A percentile compares a stretch with the other conserved stretches of the same genome.
These are phyloP conservation scores for Drosophila guanche DNA, from an alignment of 1,140 invertebrate species.

Conservation along the genomic window DNA sequence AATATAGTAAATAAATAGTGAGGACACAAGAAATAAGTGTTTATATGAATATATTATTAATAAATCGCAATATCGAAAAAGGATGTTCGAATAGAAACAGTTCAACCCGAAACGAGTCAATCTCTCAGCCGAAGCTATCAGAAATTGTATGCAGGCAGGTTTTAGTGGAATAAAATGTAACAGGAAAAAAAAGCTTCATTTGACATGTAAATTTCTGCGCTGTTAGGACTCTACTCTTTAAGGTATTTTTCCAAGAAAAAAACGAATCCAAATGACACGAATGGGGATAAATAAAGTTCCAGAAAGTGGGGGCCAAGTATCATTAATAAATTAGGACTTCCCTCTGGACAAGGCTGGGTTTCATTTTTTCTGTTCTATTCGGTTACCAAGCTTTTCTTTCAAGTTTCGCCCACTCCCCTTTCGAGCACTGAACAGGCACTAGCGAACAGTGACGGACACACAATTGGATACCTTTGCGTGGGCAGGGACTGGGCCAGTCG, in stretches of 20 bases:
- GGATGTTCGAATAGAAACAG: no score
- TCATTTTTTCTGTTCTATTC: conserved; percentile 56
- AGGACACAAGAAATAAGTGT: no score
- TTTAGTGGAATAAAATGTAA: no score
- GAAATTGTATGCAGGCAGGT: no score
- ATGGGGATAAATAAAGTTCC: conserved; percentile 7
- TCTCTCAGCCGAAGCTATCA: no score
- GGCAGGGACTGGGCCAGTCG: conserved; percentile 19
- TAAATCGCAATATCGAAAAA: no score
- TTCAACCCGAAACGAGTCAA: no score
- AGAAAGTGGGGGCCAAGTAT: conserved; percentile 27
- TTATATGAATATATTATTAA: no score
- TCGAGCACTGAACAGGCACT: neutral
- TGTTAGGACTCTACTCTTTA: conserved; percentile 23
- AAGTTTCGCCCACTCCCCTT: conserved; percentile 42
- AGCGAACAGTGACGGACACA: conserved; percentile 20
- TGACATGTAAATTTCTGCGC: conserved; percentile 61
- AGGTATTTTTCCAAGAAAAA: neutral
- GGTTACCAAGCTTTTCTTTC: conserved; percentile 78
- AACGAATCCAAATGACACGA: neutral
- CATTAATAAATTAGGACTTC: conserved; percentile 74
- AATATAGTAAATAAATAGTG: no score
- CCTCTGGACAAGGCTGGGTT: neutral
- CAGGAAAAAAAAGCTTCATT: conserved; percentile 43
- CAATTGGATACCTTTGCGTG: neutral